Percentiles rank a stretch among this genome's conserved stretches.
phyloP scores from a whole-genome alignment of 2,113 vertebrate genomes.

The Lutjanus erythropterus region DNA sequence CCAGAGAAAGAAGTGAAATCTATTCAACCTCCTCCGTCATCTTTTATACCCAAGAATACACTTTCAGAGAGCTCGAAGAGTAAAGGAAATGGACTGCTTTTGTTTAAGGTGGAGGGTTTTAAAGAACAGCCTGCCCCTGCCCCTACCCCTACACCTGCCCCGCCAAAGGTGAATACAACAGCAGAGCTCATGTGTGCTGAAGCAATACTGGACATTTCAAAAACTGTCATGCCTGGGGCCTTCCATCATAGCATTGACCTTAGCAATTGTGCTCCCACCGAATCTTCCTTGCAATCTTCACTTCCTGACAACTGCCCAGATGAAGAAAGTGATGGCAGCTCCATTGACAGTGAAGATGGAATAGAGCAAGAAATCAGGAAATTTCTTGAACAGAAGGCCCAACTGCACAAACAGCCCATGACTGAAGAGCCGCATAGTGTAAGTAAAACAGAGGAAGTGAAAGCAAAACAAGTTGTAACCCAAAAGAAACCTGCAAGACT shows the following conservation, averaged over 20 bases:
- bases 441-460: conserved; percentile 53
- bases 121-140: conserved; percentile 53
- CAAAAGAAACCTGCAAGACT: conserved; percentile 77
- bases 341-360: conserved; percentile 94
- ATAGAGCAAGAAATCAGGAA: conserved; percentile 95
- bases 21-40: neutral
- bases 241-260: conserved; percentile 68
- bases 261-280: conserved; percentile 34
- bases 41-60: conserved; percentile 35
- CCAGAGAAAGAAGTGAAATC: conserved; percentile 66
- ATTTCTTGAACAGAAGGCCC: conserved; percentile 93
- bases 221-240: conserved; percentile 90
- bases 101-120: conserved; percentile 56
- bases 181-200: conserved; percentile 96
- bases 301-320: conserved; percentile 49
- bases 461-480: conserved; percentile 44
- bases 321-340: conserved; percentile 87
- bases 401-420: conserved; percentile 79
- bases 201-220: conserved; percentile 97
- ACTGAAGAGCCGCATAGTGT: conserved; percentile 6
- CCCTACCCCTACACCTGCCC: conserved; percentile 41
- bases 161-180: conserved; percentile 88
- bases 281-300: conserved; percentile 53
- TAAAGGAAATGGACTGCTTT: conserved; percentile 67
- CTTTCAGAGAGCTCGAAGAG: conserved; percentile 39